These are phyloP conservation scores for Suricata suricatta DNA, from an alignment of 2,113 vertebrate genomes.

Conservation along the genomic window DNA sequence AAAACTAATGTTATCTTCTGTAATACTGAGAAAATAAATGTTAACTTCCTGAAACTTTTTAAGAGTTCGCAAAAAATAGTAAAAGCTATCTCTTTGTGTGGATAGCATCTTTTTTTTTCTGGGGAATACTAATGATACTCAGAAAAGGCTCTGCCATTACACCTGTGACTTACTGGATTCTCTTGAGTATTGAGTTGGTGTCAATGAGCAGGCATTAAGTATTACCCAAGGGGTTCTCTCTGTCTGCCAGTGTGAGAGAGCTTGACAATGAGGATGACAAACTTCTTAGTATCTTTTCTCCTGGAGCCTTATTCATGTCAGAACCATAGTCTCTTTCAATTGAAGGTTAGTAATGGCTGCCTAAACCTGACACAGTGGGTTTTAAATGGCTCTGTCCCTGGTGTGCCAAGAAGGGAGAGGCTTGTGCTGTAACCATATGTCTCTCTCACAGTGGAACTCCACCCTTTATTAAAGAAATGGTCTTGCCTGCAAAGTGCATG, in stretches of 20 bases:
- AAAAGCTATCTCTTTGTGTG: not conserved
- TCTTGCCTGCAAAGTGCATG: not conserved
- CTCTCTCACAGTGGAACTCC: rapidly evolving
- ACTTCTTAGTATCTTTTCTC: not conserved
- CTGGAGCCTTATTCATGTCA: not conserved
- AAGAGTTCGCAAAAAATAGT: not conserved
- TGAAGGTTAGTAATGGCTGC: not conserved
- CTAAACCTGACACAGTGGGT: not conserved
- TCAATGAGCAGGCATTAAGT: not conserved
- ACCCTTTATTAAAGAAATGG: not conserved
- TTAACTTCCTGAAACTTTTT: not conserved
- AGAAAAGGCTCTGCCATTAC: not conserved
- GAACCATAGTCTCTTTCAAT: not conserved
- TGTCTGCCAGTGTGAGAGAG: not conserved
- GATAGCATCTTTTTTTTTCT: not conserved
- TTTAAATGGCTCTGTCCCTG: not conserved
- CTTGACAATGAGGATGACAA: not conserved
- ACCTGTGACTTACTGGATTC: not conserved
- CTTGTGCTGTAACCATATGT: not conserved
- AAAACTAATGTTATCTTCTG: not conserved
- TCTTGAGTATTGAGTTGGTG: not conserved
- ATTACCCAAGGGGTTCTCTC: not conserved
- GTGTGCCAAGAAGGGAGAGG: not conserved
- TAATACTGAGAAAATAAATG: not conserved
- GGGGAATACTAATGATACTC: not conserved